Conservation (phyloP, 92 coral and sea anemone species). For the Micromussa lordhowensis region DNA sequence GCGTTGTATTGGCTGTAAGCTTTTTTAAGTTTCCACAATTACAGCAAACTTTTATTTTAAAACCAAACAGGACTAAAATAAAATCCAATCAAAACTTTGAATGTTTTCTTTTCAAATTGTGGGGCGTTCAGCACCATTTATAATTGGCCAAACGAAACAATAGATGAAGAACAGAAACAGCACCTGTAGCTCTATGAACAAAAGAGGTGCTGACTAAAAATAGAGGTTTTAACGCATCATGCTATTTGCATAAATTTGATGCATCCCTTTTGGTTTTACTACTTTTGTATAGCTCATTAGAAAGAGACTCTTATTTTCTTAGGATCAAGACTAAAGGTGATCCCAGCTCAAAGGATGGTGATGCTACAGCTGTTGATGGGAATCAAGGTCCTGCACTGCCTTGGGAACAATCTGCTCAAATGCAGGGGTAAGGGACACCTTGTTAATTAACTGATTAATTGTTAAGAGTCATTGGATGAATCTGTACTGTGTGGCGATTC, state of each 20-base stretch:
- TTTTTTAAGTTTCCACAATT: no score
- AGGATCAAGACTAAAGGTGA: conserved; percentile 66
- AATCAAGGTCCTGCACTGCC: conserved; percentile 82
- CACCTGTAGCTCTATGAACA: no score
- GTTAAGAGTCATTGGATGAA: background rate
- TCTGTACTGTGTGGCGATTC: background rate
- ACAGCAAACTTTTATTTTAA: no score
- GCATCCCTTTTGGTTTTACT: background rate
- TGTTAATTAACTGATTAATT: no score
- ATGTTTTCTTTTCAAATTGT: background rate
- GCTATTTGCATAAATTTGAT: no score
- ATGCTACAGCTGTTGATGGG: conserved; percentile 39
- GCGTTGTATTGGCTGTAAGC: no score
- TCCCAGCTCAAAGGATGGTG: conserved; percentile 59
- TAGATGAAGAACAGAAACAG: no score
- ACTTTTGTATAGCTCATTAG: background rate
- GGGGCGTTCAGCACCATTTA: no score
- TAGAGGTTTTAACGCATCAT: no score
- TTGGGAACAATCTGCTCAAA: conserved; percentile 86
- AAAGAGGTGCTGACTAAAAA: no score
- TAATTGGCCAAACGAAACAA: no score
- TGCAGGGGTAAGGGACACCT: conserved; percentile 72
- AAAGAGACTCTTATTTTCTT: background rate
- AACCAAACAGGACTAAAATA: background rate
- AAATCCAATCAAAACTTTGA: no score